Percentiles rank a stretch among this genome's conserved stretches.
Evolutionary conservation across 2,113 vertebrate species (phyloP).

Genomic region (Scalopus aquaticus): DNA sequence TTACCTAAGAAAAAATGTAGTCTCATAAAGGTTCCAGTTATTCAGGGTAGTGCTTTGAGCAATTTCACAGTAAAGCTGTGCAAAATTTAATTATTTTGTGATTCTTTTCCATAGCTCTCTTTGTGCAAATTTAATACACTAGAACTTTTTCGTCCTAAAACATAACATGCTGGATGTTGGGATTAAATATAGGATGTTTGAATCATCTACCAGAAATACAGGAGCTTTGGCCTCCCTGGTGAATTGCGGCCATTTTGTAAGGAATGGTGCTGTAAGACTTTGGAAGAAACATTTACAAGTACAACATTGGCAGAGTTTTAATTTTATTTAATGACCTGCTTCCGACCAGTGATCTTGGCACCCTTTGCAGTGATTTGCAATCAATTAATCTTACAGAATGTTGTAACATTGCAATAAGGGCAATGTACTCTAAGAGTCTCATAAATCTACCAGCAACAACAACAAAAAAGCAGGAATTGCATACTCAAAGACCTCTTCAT

Average conservation of each 20-base stretch:
- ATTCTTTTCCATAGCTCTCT: neutral
- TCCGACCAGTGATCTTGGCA: conserved; percentile 74
- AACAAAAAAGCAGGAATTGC: conserved; percentile 22
- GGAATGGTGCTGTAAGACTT: conserved; percentile 24
- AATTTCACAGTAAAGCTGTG: conserved; percentile 43
- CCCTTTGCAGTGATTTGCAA: conserved; percentile 64
- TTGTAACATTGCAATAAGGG: conserved; percentile 17
- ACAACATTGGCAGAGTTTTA: conserved; percentile 68
- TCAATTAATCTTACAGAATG: conserved; percentile 65
- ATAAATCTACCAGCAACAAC: conserved; percentile 51
- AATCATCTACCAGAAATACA: neutral
- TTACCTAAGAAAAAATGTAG: conserved; percentile 26
- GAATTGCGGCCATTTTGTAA: conserved; percentile 23
- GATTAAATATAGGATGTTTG: conserved; percentile 15
- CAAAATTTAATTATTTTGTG: conserved; percentile 39
- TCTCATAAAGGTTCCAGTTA: neutral
- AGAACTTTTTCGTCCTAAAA: conserved; percentile 24
- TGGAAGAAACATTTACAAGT: conserved; percentile 73
- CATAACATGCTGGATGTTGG: neutral
- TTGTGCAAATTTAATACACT: conserved; percentile 31
- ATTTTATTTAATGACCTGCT: conserved; percentile 77
- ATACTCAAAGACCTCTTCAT: neutral
- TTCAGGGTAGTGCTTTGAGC: neutral
- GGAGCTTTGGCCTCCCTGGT: neutral
- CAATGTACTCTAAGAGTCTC: conserved; percentile 4